A percentile compares a stretch with the other conserved stretches of the same genome.
phyloP scores from a whole-genome alignment of 2,888 invertebrate species.

The Gerris lacustris region DNA sequence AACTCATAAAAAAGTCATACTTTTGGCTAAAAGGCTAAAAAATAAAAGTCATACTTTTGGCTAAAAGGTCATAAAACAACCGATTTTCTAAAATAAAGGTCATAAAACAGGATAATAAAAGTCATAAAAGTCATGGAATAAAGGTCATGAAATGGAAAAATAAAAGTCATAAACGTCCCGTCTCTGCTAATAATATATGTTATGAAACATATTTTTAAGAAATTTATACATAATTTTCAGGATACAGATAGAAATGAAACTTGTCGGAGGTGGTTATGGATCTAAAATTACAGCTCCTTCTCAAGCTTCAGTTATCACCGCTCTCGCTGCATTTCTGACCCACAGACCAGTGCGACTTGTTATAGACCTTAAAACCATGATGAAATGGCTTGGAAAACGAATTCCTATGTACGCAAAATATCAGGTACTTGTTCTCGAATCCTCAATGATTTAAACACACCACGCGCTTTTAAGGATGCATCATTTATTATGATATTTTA shows the following conservation, averaged over 20 bases:
- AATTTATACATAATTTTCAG: conserved; percentile 36
- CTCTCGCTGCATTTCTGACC: conserved; percentile 53
- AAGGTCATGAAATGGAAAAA: too few species aligned
- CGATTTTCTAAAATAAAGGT: too few species aligned
- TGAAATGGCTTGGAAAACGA: conserved; percentile 57
- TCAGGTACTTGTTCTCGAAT: conserved; percentile 40
- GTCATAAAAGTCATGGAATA: too few species aligned
- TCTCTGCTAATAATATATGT: too few species aligned
- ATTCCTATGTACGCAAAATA: conserved; percentile 49
- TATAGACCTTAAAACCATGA: conserved; percentile 57
- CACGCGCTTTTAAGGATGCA: neutral
- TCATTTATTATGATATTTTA: neutral
- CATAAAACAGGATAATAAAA: too few species aligned
- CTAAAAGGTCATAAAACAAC: too few species aligned
- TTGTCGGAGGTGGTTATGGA: conserved; percentile 73
- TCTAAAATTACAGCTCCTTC: conserved; percentile 55
- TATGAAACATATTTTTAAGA: too few species aligned
- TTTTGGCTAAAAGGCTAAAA: too few species aligned
- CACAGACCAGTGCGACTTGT: conserved; percentile 58
- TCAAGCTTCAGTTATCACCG: conserved; percentile 50
- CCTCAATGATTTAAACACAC: conserved; percentile 6
- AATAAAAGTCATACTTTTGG: too few species aligned
- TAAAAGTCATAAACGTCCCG: too few species aligned
- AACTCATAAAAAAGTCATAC: too few species aligned
- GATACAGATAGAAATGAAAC: conserved; percentile 55